Conservation (phyloP, 2,113 vertebrate species). For the Mus spicilegus region DNA sequence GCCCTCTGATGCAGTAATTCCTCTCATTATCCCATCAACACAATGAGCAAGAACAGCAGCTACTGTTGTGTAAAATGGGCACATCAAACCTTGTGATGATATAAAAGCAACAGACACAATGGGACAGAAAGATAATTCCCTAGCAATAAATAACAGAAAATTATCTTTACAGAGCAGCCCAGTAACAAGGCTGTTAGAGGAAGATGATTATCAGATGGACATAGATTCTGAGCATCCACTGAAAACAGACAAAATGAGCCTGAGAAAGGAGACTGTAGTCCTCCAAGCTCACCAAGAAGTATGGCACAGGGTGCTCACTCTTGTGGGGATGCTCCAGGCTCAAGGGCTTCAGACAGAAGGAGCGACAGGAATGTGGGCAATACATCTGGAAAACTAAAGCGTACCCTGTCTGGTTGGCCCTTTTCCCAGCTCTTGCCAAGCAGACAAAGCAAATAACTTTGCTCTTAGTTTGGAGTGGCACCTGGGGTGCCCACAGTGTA, state of each 20-base stretch:
- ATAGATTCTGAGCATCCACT: background rate
- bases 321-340: background rate
- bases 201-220: background rate
- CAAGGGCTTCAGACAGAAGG: background rate
- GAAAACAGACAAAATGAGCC: background rate
- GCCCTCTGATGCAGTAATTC: background rate
- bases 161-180: background rate
- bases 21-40: background rate
- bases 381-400: background rate
- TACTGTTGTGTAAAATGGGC: background rate
- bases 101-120: background rate
- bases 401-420: no score
- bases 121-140: background rate
- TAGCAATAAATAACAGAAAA: background rate
- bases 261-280: background rate
- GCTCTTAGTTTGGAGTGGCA: background rate
- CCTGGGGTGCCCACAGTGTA: background rate
- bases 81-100: background rate
- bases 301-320: background rate
- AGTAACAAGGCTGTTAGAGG: background rate
- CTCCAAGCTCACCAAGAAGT: background rate
- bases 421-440: background rate
- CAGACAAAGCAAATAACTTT: background rate
- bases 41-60: background rate
- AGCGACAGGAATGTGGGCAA: no score